Evolutionary conservation across 2,797 vertebrate species (phyloP).

Genomic region (Chelmon rostratus): DNA sequence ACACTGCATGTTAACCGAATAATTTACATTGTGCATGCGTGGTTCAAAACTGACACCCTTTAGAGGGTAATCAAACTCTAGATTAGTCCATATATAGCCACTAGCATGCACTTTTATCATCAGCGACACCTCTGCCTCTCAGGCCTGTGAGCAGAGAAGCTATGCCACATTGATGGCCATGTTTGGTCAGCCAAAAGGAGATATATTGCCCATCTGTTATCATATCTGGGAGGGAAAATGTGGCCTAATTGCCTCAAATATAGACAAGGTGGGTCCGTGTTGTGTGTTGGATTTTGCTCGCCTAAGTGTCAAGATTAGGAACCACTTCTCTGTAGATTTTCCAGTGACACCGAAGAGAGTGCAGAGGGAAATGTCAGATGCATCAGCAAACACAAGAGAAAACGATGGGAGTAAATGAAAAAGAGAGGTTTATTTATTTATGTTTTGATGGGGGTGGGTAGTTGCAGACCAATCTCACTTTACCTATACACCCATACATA

Average conservation of each 20-base stretch:
- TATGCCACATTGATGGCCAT: conserved; percentile 86
- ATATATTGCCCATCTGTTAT: conserved; percentile 88
- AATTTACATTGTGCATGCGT: conserved; percentile 49
- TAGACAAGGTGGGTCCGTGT: conserved; percentile 77
- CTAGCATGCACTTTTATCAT: conserved; percentile 80
- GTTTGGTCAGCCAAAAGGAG: conserved; percentile 84
- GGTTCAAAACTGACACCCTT: conserved; percentile 48
- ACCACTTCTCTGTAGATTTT: conserved; percentile 79
- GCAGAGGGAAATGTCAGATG: conserved; percentile 46
- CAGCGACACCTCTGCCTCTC: conserved; percentile 80
- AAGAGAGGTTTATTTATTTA: conserved; percentile 23
- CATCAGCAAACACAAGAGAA: conserved; percentile 8
- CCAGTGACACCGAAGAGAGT: conserved; percentile 67
- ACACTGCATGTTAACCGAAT: background rate
- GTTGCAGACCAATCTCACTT: conserved; percentile 54
- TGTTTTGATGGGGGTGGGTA: background rate
- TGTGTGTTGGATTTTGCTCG: conserved; percentile 76
- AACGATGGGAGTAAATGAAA: conserved; percentile 6
- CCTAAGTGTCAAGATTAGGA: conserved; percentile 85
- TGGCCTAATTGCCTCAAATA: conserved; percentile 86
- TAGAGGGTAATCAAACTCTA: conserved; percentile 59
- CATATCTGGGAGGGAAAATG: conserved; percentile 83
- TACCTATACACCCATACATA: conserved; percentile 54
- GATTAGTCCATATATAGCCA: conserved; percentile 82
- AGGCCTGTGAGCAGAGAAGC: conserved; percentile 61